Evolutionary conservation across 1,140 invertebrate genomes (phyloP), one percentile per base, ranked within the genome.

Genomic region (Berghia stephanieae): DNA sequence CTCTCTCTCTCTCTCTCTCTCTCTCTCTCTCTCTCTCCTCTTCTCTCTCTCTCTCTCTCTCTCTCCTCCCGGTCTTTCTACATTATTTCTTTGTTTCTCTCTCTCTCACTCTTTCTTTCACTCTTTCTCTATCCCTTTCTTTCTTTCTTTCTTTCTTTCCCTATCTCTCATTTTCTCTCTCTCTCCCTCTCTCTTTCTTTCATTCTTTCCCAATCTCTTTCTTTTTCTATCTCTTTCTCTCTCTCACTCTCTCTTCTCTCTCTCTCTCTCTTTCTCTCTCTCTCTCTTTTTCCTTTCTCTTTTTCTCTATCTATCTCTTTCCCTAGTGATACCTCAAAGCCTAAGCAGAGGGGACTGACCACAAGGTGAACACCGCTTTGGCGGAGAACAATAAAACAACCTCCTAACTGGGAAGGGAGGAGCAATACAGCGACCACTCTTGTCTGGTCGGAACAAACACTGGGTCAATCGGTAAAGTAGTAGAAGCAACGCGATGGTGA

Each of bases 21-120:
- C 10, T 63, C 57, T 63, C 57, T 63, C 57, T 63, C 57, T 63
- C 57, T 63, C 10, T 63, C 57, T 63, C 27, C 27, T 31, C 34
- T 31, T 63, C 57, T 63, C 57, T 63, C 57, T 63, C 57, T 63
- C 57, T 63, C 27, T 63, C 10, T 63, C 57, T 63, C 57, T 63
- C 57, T 63, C 57, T 63, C 57, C 27, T 27, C 27, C 57, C 27
- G 13, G 13, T 27, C 27, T 31, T 63, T 27, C 27, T 27, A 16
- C 57, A 16, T 27, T 63, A 13, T 63, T 27, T 63, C 57, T 63
- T 27, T 63, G 13, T 63, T 27, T 63, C 57, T 63, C 57, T 63
- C 57, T 63, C 57, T 63, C 57, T 63, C 57, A 16, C 57, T 63
- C 57, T 63, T 27, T 63, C 57, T 16, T 31, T 16, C n/a, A 16